These are phyloP conservation scores for Amazonetta brasiliensis DNA, from an alignment of 2,797 vertebrate species.

Conservation along the genomic window DNA sequence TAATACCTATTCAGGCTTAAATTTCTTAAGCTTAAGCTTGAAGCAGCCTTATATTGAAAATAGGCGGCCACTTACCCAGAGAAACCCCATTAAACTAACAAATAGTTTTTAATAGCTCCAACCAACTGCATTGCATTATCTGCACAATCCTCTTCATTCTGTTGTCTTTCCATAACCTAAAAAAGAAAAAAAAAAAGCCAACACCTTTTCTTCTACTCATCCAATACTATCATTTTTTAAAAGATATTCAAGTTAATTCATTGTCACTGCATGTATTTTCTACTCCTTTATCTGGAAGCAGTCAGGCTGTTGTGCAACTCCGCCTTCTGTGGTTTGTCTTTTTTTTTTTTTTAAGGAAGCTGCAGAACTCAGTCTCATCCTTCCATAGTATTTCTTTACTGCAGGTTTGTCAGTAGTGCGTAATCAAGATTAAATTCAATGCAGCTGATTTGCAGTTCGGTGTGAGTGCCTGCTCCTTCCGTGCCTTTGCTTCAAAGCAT, in stretches of 20 bases:
- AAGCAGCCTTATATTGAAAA: neutral
- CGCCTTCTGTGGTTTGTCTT: neutral
- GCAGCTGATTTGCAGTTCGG: neutral
- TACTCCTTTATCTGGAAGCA: neutral
- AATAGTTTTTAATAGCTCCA: neutral
- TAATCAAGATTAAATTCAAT: neutral
- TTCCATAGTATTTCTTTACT: neutral
- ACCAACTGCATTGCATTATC: fast-evolving
- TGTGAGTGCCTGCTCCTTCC: neutral
- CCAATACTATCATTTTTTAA: neutral
- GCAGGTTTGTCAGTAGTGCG: neutral
- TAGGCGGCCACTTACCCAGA: neutral
- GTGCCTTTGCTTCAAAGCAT: neutral
- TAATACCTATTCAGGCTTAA: neutral
- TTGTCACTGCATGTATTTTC: neutral
- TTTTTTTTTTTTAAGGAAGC: neutral
- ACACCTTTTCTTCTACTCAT: neutral
- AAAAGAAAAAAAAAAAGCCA: neutral
- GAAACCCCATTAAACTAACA: neutral
- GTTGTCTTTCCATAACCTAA: neutral
- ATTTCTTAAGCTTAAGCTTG: neutral
- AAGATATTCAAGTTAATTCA: neutral
- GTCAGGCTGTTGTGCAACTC: neutral
- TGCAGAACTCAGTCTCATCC: neutral
- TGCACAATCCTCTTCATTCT: neutral